These are phyloP conservation scores for Archilochus colubris DNA, from an alignment of 2,113 vertebrate genomes.

Conservation along the genomic window DNA sequence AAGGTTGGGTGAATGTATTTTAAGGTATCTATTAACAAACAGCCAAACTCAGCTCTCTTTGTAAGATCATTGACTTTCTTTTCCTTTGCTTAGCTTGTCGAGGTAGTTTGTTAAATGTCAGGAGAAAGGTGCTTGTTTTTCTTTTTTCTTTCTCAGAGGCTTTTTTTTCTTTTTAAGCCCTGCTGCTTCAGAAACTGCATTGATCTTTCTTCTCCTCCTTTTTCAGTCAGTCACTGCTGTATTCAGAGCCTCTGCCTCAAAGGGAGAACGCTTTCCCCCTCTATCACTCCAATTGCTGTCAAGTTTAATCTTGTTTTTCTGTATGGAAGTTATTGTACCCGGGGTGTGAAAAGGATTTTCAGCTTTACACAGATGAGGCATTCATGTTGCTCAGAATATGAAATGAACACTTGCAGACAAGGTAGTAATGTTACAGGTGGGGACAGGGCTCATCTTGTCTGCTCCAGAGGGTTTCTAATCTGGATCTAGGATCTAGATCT, in stretches of 20 bases:
- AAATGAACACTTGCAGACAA: background rate
- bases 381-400: background rate
- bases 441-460: background rate
- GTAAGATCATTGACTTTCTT: background rate
- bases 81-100: background rate
- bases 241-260: background rate
- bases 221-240: background rate
- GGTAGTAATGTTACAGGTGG: background rate
- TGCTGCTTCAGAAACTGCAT: background rate
- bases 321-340: background rate
- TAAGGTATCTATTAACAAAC: background rate
- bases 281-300: constrained; percentile 31
- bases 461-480: background rate
- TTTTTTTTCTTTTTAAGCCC: background rate
- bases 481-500: background rate
- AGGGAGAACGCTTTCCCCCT: background rate
- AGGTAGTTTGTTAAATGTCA: constrained; percentile 37
- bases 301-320: constrained; percentile 63
- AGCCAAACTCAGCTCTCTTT: background rate
- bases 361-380: constrained; percentile 13
- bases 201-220: background rate
- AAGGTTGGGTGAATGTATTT: background rate
- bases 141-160: background rate
- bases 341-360: constrained; percentile 38
- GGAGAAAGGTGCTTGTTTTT: background rate